phyloP scores from a whole-genome alignment of 2,888 invertebrate species.

The Stenichneumon culpator region DNA sequence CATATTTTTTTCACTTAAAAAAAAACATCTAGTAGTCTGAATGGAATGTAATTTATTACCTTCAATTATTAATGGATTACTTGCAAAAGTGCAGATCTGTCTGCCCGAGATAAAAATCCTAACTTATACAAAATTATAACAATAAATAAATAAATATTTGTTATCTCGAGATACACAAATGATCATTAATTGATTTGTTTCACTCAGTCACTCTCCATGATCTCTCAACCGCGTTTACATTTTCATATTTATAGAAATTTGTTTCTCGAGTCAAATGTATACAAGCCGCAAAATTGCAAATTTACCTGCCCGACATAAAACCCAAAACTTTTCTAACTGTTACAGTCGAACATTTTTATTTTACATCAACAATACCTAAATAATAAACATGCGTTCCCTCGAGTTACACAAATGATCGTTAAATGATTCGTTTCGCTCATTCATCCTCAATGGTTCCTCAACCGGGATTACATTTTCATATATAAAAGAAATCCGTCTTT shows the following conservation, averaged over 20 bases:
- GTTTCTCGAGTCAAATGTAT: background rate
- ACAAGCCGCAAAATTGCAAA: too few species aligned
- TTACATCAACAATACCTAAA: background rate
- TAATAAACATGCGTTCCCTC: background rate
- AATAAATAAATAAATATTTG: background rate
- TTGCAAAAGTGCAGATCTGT: too few species aligned
- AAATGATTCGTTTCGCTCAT: background rate
- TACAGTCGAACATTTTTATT: too few species aligned
- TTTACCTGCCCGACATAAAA: too few species aligned
- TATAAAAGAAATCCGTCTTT: constrained; percentile 21
- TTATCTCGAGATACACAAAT: background rate
- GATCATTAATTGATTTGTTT: background rate
- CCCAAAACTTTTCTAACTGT: too few species aligned
- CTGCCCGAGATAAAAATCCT: too few species aligned
- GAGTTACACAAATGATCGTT: too few species aligned
- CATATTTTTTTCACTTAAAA: background rate
- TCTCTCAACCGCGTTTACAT: background rate
- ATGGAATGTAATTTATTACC: background rate
- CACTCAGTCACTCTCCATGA: background rate
- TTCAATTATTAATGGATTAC: background rate
- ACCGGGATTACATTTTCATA: background rate
- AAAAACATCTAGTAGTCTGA: background rate
- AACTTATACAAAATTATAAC: background rate
- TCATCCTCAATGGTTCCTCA: background rate
- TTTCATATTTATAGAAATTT: background rate